Base-by-base conservation (phyloP, 2,888 invertebrate genomes). In the Sclerodermus sp. region DNA sequence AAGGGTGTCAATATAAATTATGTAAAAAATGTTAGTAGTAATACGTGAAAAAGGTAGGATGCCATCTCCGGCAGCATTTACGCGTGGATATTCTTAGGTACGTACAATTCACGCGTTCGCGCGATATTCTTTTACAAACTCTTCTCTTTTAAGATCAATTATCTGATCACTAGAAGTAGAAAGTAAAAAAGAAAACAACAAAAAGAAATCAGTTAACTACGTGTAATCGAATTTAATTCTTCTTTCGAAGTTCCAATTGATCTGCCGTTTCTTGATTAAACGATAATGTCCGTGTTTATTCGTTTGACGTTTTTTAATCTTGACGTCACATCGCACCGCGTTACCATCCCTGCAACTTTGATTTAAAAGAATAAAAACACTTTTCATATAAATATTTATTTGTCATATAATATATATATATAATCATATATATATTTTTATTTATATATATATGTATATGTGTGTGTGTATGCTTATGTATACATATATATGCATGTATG, bases 321-420 rank as follows among this genome's bases (percentile, higher is more conserved):
- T 34, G 4, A 34, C 34, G 34, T 71, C 70, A 67, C 72, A 69
- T 65, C 69, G 57, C 59, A 63, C 59, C 70, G 70, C 75, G 75
- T 67, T 68, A 73, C 76, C 76, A 76, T 60, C 76, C 74, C 73
- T 68, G 64, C 56, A 56, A 55, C 56, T 51, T 49, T 50, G 58
- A 38, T 18, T 46, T n/a, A 38, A 38, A 47, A 53, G 45, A 52
- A 55, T 34, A 42, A 46, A 50, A 43, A 57, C 42, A 61, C 45
- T 57, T 61, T 69, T 67, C 62, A 57, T 67, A 68, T 67, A 66
- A 69, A 72, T 67, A 66, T 64, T 67, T 68, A 68, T 74, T 66
- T 56, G 29, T 47, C 42, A 43, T 57, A 45, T 57, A 59, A 57
- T 60, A 45, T 31, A 30, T 29, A 23, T 23, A 42, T 32, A 47